phyloP scores from a whole-genome alignment of 2,797 vertebrate genomes.

The Anguilla pacifica region DNA sequence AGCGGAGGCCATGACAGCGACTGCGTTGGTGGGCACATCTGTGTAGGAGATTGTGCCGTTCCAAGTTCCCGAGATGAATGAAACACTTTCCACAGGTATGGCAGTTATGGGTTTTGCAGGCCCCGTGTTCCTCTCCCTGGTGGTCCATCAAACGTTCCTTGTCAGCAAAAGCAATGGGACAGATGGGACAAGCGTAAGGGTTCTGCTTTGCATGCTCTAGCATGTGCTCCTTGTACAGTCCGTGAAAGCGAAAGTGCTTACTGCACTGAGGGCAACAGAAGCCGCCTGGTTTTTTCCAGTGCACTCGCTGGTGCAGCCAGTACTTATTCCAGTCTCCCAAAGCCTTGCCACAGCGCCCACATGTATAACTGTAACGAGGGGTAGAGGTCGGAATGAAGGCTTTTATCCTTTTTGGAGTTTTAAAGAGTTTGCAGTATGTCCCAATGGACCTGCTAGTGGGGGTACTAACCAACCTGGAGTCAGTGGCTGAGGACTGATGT shows the following conservation, averaged over 20 bases:
- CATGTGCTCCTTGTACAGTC: slow-evolving; percentile 55
- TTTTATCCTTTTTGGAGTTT: neutral
- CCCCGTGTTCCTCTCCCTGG: slow-evolving; percentile 37
- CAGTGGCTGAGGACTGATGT: neutral
- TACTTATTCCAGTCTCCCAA: slow-evolving; percentile 49
- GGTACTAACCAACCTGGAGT: neutral
- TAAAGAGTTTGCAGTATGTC: neutral
- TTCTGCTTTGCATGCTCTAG: slow-evolving; percentile 47
- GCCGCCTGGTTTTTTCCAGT: slow-evolving; percentile 26
- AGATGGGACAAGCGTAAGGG: slow-evolving; percentile 46
- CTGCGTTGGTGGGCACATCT: slow-evolving; percentile 37
- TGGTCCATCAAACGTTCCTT: slow-evolving; percentile 33
- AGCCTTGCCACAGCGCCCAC: slow-evolving; percentile 44
- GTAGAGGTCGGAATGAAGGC: slow-evolving; percentile 39
- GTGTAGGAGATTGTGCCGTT: slow-evolving; percentile 54
- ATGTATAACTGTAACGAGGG: slow-evolving; percentile 36
- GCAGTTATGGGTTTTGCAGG: slow-evolving; percentile 41
- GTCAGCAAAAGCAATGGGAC: slow-evolving; percentile 41
- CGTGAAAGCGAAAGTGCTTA: slow-evolving; percentile 51
- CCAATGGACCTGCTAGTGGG: neutral
- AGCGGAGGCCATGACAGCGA: slow-evolving; percentile 42
- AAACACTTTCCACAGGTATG: slow-evolving; percentile 54
- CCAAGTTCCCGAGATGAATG: slow-evolving; percentile 44
- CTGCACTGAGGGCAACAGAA: slow-evolving; percentile 53
- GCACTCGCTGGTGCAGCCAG: slow-evolving; percentile 48